phyloP scores from a whole-genome alignment of 1,140 invertebrate genomes.

The Aphelinus atriplicis region DNA sequence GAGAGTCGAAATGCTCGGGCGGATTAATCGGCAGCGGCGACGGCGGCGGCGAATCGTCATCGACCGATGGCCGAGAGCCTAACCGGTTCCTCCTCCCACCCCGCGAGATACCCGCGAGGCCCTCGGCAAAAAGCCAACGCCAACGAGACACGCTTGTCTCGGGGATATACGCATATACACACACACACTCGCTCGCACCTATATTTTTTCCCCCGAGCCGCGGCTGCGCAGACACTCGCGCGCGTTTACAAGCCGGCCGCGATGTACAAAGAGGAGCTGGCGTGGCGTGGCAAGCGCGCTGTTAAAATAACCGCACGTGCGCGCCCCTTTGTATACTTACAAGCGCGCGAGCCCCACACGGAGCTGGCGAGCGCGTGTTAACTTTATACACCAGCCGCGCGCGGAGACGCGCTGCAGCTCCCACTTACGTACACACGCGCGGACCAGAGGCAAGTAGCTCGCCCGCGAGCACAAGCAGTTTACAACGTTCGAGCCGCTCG shows the following conservation, averaged over 20 bases:
- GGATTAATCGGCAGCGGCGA: too few species aligned
- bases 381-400: background rate
- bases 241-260: constrained; percentile 63
- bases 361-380: background rate
- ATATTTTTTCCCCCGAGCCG: constrained; percentile 42
- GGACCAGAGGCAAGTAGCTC: too few species aligned
- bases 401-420: too few species aligned
- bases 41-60: too few species aligned
- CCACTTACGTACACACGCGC: too few species aligned
- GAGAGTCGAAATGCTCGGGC: too few species aligned
- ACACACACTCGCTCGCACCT: background rate
- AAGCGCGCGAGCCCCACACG: background rate
- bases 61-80: too few species aligned
- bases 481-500: too few species aligned
- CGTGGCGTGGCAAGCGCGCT: constrained; percentile 52
- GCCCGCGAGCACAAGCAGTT: too few species aligned
- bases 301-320: constrained; percentile 65
- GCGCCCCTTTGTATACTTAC: constrained; percentile 23
- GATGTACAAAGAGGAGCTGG: constrained; percentile 63
- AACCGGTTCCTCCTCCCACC: background rate
- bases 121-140: background rate
- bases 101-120: background rate
- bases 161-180: background rate
- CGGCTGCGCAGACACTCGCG: constrained; percentile 59
- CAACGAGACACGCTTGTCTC: background rate